These are phyloP conservation scores for Aythya baeri DNA, from an alignment of 2,113 vertebrate genomes.

Conservation along the genomic window DNA sequence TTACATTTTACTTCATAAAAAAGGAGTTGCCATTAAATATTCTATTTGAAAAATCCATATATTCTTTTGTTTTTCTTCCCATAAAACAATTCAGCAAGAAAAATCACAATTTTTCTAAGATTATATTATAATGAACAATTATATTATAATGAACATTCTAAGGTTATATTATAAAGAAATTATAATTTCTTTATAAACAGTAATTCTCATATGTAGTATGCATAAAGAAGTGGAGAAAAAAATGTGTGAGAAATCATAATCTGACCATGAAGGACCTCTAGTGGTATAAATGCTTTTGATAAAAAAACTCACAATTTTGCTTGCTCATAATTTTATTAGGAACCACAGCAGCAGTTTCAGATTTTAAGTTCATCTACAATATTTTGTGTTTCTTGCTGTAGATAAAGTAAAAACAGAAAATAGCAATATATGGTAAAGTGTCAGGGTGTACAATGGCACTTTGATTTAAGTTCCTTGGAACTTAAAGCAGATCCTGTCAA, in stretches of 20 bases:
- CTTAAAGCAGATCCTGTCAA: neutral
- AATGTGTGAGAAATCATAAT: neutral
- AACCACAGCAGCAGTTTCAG: neutral
- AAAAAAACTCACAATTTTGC: neutral
- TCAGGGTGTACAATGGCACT: neutral
- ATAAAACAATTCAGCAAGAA: neutral
- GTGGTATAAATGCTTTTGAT: neutral
- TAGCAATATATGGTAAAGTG: neutral
- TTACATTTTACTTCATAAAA: neutral
- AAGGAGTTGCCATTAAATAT: neutral
- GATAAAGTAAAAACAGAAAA: neutral
- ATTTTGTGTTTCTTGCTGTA: neutral
- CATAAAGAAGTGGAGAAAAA: neutral
- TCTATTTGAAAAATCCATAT: neutral
- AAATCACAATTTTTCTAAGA: neutral
- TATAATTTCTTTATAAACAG: neutral
- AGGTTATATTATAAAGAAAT: too few species aligned
- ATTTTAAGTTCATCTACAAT: neutral
- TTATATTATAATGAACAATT: neutral
- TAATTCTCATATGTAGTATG: neutral
- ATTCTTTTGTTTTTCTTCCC: neutral
- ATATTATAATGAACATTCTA: neutral
- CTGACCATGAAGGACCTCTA: slow-evolving; percentile 49
- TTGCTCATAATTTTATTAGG: neutral
- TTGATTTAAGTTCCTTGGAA: neutral